These are phyloP conservation scores for Archaeoteleia sp. DNA, from an alignment of 2,888 invertebrate species.

Conservation along the genomic window DNA sequence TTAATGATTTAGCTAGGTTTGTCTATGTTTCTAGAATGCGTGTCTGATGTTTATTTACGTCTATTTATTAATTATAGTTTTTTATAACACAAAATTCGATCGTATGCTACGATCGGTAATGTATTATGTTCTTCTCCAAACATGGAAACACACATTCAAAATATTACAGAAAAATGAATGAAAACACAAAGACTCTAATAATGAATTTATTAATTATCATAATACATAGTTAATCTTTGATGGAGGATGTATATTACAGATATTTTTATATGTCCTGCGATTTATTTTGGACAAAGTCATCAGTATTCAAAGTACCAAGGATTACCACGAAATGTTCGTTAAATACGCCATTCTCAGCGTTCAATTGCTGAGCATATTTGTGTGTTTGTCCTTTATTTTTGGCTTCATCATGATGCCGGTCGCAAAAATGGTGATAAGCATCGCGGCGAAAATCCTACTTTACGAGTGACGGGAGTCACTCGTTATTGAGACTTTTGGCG, in stretches of 20 bases:
- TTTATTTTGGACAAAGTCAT: slow-evolving; percentile 67
- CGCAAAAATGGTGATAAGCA: slow-evolving; percentile 61
- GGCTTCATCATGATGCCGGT: slow-evolving; percentile 67
- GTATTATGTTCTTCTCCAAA: neutral
- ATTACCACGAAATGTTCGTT: slow-evolving; percentile 58
- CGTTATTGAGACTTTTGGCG: slow-evolving; percentile 1
- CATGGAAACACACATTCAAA: neutral
- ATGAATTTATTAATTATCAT: slow-evolving; percentile 35
- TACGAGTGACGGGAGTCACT: slow-evolving; percentile 53
- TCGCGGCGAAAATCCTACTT: slow-evolving; percentile 63
- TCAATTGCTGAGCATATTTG: slow-evolving; percentile 64
- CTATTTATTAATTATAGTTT: too few relatives aligned
- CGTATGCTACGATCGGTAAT: neutral
- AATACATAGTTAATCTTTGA: slow-evolving; percentile 30
- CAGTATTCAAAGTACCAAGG: slow-evolving; percentile 60
- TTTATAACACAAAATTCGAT: too few relatives aligned
- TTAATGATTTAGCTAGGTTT: too few relatives aligned
- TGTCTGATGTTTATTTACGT: too few relatives aligned
- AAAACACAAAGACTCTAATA: slow-evolving; percentile 14
- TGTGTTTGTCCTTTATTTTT: slow-evolving; percentile 66
- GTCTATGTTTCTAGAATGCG: too few relatives aligned
- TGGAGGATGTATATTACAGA: slow-evolving; percentile 39
- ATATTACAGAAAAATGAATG: slow-evolving; percentile 1
- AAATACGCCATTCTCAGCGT: slow-evolving; percentile 63
- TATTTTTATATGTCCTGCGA: slow-evolving; percentile 61